Evolutionary conservation across 35 echinoderm and acorn worm species (phyloP), one percentile per base, ranked within the genome.

Genomic region (Ptychodera flava): DNA sequence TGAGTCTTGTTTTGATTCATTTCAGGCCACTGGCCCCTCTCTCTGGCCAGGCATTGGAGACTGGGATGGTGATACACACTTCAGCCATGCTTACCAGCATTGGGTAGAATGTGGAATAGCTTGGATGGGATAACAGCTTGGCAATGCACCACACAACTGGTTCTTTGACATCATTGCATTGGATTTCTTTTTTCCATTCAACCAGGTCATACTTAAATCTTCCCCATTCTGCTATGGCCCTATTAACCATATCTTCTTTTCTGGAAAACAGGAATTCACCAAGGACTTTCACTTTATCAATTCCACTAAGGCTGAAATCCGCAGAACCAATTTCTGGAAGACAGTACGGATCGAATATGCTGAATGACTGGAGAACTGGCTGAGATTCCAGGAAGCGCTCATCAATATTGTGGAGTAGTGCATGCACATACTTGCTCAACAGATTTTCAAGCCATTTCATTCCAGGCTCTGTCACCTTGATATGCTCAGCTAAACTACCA

Each of bases 181-280:
- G 1, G 37, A 36, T 31, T 32, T 32, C 36, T 35, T 28, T 79
- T 1, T 1, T 1, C 86, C 86, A 88, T 35, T 88, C 77, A 31
- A 88, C 77, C 32, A 88, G n/a, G 75, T 88, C 86, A 88, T 27
- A 88, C 32, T 88, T 88, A 16, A 88, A 79, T 2, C 80, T 88
- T 12, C 31, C 33, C 86, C 86, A 88, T 32, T 88, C 86, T 28
- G 86, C 86, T 1, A 80, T 31, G 35, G 80, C 1, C 1, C 35
- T 78, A 79, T 12, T n/a, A n/a, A n/a, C n/a, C n/a, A n/a, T n/a
- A n/a, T n/a, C n/a, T n/a, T n/a, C n/a, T n/a, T n/a, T n/a, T n/a
- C n/a, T n/a, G n/a, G n/a, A n/a, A n/a, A n/a, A n/a, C n/a, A n/a
- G n/a, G n/a, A n/a, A n/a, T n/a, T n/a, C n/a, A n/a, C n/a, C n/a